Conservation (phyloP, 23 tunicate species). For the Ascidia mentula region DNA sequence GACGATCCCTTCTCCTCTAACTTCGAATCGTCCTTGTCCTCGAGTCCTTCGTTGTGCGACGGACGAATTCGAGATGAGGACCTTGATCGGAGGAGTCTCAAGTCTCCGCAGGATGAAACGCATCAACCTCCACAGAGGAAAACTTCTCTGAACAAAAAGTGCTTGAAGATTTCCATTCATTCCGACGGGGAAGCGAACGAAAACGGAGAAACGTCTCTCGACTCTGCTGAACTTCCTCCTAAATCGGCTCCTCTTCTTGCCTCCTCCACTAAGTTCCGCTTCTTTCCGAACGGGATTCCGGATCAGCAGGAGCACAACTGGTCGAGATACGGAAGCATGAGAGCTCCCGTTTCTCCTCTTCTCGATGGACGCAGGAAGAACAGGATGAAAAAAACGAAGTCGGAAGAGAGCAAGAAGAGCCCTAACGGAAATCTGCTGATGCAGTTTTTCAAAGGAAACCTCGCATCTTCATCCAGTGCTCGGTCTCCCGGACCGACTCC, state of each 20-base stretch:
- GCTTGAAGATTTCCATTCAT: slow-evolving; percentile 16
- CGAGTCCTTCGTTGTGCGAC: not conserved
- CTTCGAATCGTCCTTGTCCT: not conserved
- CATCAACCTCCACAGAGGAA: not conserved
- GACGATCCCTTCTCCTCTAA: slow-evolving; percentile 40
- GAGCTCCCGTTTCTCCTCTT: slow-evolving; percentile 30
- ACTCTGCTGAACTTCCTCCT: slow-evolving; percentile 8
- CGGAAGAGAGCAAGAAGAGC: slow-evolving; percentile 38
- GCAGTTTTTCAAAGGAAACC: slow-evolving; percentile 45
- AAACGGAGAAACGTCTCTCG: not conserved
- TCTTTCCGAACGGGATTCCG: slow-evolving; percentile 32
- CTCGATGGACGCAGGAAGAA: slow-evolving; percentile 16
- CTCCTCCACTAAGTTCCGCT: slow-evolving; percentile 38
- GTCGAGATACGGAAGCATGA: not conserved
- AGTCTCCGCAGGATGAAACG: not conserved
- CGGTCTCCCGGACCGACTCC: not conserved
- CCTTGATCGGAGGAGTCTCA: not conserved
- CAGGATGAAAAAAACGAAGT: not conserved
- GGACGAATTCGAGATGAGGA: not conserved
- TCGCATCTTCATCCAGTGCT: not conserved
- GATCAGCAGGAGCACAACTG: not conserved
- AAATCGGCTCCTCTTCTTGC: slow-evolving; percentile 52
- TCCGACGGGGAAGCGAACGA: slow-evolving; percentile 22
- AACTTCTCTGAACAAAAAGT: slow-evolving; percentile 25
- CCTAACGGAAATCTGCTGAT: slow-evolving; percentile 31